A percentile compares a stretch with the other conserved stretches of the same genome.
These are phyloP conservation scores for Eciton burchellii DNA, from an alignment of 1,140 invertebrate species.

Conservation along the genomic window DNA sequence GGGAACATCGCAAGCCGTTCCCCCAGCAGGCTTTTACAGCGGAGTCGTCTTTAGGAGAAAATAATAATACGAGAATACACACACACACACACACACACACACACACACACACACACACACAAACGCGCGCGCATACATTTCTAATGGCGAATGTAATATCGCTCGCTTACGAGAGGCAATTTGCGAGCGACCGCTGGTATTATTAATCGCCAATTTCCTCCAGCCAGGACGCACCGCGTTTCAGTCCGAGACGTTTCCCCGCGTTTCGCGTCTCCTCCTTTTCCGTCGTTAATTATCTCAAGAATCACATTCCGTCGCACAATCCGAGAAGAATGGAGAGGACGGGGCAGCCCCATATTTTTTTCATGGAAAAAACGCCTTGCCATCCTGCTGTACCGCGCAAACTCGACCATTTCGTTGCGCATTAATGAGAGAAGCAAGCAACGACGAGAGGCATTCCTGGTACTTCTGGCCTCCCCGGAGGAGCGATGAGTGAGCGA, in stretches of 20 bases:
- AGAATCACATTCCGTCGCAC: neutral
- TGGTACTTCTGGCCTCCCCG: conserved; percentile 50
- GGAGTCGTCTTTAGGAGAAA: neutral
- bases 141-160: conserved; percentile 31
- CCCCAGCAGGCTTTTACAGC: neutral
- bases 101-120: neutral
- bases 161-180: conserved; percentile 22
- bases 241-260: conserved; percentile 55
- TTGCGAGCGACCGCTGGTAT: conserved; percentile 29
- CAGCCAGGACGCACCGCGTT: conserved; percentile 18
- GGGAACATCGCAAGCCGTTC: conserved; percentile 15
- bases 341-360: neutral
- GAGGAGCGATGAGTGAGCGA: conserved; percentile 40
- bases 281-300: conserved; percentile 16
- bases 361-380: conserved; percentile 6
- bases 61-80: conserved; percentile 13
- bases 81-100: no score
- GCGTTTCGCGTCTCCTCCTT: conserved; percentile 1
- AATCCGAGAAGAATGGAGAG: neutral
- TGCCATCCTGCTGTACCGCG: neutral
- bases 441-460: conserved; percentile 61
- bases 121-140: no score
- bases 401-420: conserved; percentile 53
- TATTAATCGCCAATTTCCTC: conserved; percentile 54
- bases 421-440: conserved; percentile 75